Percentiles rank a stretch among this genome's conserved stretches.
Evolutionary conservation across 2,113 vertebrate genomes (phyloP).

Genomic region (Anoplopoma fimbria): DNA sequence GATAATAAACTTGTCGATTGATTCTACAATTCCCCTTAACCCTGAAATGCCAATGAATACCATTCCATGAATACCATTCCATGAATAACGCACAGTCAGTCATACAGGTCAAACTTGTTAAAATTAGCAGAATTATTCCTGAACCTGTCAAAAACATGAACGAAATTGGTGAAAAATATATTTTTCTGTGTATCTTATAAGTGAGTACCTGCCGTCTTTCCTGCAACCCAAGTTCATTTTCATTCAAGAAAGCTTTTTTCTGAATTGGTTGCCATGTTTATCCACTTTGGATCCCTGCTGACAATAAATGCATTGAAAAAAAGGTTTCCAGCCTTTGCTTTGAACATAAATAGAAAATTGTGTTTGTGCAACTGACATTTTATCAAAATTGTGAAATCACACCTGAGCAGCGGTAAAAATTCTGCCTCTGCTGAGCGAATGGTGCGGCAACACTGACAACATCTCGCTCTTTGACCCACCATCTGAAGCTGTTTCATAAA

Average conservation of each 20-base stretch:
- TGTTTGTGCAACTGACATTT: constrained; percentile 11
- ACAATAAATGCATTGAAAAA: constrained; percentile 20
- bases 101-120: neutral
- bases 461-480: neutral
- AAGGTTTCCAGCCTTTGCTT: neutral
- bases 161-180: neutral
- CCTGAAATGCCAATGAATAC: neutral
- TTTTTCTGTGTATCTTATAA: neutral
- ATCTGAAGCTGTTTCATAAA: neutral
- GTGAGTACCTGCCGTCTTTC: neutral
- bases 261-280: neutral
- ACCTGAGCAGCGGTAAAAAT: constrained; percentile 6
- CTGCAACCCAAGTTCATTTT: neutral
- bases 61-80: neutral
- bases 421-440: neutral
- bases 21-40: neutral
- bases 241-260: neutral
- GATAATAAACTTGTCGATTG: neutral
- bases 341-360: constrained; percentile 7
- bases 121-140: neutral
- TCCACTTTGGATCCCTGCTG: neutral
- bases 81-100: neutral
- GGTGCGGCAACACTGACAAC: neutral
- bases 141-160: neutral
- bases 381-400: constrained; percentile 11